These are phyloP conservation scores for Acanthococcus lagerstroemiae DNA, from an alignment of 2,888 invertebrate genomes.

Conservation along the genomic window DNA sequence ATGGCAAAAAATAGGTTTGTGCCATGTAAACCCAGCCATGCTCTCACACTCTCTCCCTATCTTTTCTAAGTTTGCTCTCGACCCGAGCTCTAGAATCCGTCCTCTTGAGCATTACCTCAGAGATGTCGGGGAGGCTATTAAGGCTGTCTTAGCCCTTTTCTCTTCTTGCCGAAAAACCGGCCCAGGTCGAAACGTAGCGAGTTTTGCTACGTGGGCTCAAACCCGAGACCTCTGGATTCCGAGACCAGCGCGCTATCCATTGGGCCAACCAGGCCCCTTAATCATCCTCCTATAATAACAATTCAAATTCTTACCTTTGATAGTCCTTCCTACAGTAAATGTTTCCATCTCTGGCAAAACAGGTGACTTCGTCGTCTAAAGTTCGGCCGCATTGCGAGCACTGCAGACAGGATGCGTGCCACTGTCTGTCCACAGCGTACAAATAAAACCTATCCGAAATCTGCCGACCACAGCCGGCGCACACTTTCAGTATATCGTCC, in stretches of 20 bases:
- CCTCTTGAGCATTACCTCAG: too few relatives aligned
- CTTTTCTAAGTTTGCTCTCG: too few relatives aligned
- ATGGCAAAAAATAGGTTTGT: too few relatives aligned
- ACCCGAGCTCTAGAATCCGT: too few relatives aligned
- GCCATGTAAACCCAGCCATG: too few relatives aligned
- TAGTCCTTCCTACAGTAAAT: constrained; percentile 96
- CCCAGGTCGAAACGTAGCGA: too few relatives aligned
- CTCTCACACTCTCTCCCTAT: too few relatives aligned
- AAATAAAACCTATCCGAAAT: constrained; percentile 86
- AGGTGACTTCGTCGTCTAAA: constrained; percentile 81
- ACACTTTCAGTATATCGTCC: constrained; percentile 46
- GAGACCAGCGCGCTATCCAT: not conserved
- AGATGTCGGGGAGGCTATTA: too few relatives aligned
- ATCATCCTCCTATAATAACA: not conserved
- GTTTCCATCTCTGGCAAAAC: constrained; percentile 83
- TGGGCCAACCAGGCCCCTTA: not conserved
- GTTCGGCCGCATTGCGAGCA: constrained; percentile 84
- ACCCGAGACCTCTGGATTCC: too few relatives aligned
- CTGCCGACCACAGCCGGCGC: constrained; percentile 78
- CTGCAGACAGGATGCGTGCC: constrained; percentile 84
- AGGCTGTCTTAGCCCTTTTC: too few relatives aligned
- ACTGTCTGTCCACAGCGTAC: constrained; percentile 80
- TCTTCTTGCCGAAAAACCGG: too few relatives aligned
- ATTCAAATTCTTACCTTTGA: constrained; percentile 63
- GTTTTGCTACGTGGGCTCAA: too few relatives aligned